Base-by-base conservation (phyloP, 2,888 invertebrate genomes). In the Pristionchus arcanus region DNA sequence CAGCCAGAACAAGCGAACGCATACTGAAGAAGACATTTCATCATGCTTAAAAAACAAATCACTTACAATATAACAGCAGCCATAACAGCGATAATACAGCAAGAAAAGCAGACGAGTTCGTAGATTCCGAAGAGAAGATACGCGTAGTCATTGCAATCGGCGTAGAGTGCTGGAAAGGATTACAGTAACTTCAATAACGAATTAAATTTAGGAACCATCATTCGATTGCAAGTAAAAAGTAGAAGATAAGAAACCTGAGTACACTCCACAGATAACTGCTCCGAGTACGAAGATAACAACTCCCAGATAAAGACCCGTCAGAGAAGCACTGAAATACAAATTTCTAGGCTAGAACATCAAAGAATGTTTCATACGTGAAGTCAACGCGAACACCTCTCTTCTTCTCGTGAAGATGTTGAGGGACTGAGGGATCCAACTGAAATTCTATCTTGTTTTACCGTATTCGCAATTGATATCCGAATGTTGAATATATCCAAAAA, bases 101-200 rank as follows among this genome's bases (percentile, higher is more conserved):
- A 37, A 37, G 59, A 13, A 77, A 88, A 88, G 34, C 53, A 71
- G 42, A 88, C 16, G 13, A 25, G 25, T 25, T 88, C 74, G 15
- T 77, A 88, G n/a, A 88, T 34, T 2, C 88, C 88, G 59, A 88
- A 59, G 13, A 88, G 25, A n/a, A 77, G 28, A 66, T 74, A 88
- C 15, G 31, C 88, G 9, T 88, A 19, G 16, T 53, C 55, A 55
- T 88, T 88, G 55, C 59, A 34, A 15, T 74, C 74, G 59, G 34
- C 59, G 25, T 88, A 55, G n/a, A 88, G 55, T 2, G 74, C 88
- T 88, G 34, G 15, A 88, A 28, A 5, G 5, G 63, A 19, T 86
- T 31, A 4, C 34, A 37, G 16, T 31, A 31, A 34, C 28, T 77
- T 37, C 19, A 16, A 13, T 16, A n/a, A n/a, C n/a, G n/a, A n/a